Conservation (phyloP, 2,888 invertebrate species). For the Athripsodes cinereus region DNA sequence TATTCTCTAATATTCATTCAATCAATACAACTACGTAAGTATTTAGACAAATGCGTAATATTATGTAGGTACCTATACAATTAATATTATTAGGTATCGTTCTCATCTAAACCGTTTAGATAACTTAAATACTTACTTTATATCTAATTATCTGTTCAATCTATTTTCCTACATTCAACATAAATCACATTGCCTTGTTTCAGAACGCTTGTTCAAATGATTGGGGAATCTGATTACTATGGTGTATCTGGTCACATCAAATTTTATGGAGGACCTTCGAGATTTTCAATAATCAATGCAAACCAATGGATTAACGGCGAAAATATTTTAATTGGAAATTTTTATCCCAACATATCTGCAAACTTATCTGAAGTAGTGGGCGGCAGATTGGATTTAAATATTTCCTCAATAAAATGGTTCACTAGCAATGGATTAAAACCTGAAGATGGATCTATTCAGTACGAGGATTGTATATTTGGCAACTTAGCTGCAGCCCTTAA, state of each 20-base stretch:
- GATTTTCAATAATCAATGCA: conserved; percentile 56
- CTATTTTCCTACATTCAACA: neutral
- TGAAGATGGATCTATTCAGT: conserved; percentile 58
- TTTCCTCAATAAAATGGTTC: conserved; percentile 57
- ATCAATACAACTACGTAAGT: conserved; percentile 46
- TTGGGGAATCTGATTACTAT: conserved; percentile 61
- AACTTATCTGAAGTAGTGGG: conserved; percentile 43
- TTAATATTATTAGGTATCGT: too few species aligned
- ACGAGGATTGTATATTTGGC: conserved; percentile 60
- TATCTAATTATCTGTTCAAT: neutral
- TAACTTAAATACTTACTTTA: too few species aligned
- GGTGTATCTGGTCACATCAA: conserved; percentile 70
- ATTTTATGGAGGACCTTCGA: conserved; percentile 63
- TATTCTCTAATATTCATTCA: conserved; percentile 50
- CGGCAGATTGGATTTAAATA: conserved; percentile 44
- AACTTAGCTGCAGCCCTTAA: conserved; percentile 60
- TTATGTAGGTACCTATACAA: too few species aligned
- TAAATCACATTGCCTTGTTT: conserved; percentile 26
- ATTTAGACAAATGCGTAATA: too few species aligned
- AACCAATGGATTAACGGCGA: conserved; percentile 52
- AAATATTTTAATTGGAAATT: conserved; percentile 50
- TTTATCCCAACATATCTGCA: conserved; percentile 48
- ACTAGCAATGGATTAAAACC: conserved; percentile 55
- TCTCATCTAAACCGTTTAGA: too few species aligned
- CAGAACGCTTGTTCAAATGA: conserved; percentile 55